Evolutionary conservation across 2,113 vertebrate genomes (phyloP), one percentile per base, ranked within the genome.

Genomic region (Monopterus albus): DNA sequence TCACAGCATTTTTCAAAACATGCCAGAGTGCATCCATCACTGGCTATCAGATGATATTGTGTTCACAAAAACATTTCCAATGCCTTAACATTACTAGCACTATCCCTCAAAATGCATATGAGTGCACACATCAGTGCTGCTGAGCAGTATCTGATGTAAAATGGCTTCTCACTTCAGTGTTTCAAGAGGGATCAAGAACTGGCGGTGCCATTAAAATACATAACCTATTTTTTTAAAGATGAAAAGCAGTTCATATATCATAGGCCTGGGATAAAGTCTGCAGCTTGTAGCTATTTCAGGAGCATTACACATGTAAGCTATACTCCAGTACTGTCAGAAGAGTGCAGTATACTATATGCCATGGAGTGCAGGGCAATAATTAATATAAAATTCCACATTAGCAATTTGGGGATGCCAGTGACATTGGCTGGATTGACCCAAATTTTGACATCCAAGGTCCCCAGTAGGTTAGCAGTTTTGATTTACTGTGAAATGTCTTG

Each of bases 1-100:
- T 84, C 72, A 72, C 29, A 26, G 50, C 7, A 15, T 72, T 84
- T 78, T 79, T 70, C 60, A 66, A 53, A 69, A 82, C 53, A 53
- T 6, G 15, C 21, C 13, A 25, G 33, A 60, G 49, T 53, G 17
- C 55, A 84, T 87, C 73, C 65, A 78, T 87, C 67, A 76, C 46
- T 3, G 28, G 57, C 53, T 76, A 55, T 75, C 78, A 67, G 82
- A 78, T 76, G 29, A 68, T 76, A 62, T 85, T 17, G 1, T 75
- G 65, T 78, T 72, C 75, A 72, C 50, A 47, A 51, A 63, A 31
- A 81, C 52, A 57, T 46, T 72, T 51, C 74, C 59, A 1, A 13
- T 50, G 58, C 46, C 43, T 45, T 73, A 72, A 60, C 56, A 47
- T 68, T 61, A 28, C 42, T 39, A 69, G 65, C 68, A 17, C 52